Conservation (phyloP, 2,113 vertebrate genomes). For the Microtus montanus region DNA sequence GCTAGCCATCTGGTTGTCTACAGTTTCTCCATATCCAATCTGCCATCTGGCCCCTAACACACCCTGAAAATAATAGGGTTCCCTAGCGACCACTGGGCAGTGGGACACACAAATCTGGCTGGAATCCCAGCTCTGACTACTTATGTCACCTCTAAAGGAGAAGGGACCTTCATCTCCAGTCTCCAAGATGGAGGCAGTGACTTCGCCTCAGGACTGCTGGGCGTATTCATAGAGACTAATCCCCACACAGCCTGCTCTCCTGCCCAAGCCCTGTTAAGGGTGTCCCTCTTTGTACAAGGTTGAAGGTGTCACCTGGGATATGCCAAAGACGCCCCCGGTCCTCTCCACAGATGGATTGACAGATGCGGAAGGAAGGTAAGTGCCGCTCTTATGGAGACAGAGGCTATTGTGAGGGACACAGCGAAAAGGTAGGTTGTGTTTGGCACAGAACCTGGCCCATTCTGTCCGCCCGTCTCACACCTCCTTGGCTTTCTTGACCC, state of each 20-base stretch:
- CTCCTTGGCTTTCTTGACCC: neutral
- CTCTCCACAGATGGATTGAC: neutral
- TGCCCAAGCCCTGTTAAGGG: fast-evolving
- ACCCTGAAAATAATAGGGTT: constrained; percentile 17
- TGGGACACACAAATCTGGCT: neutral
- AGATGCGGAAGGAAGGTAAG: neutral
- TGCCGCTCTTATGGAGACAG: neutral
- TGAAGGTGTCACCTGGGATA: fast-evolving
- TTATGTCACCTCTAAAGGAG: fast-evolving
- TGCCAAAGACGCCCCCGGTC: fast-evolving
- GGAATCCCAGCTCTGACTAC: neutral
- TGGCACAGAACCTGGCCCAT: neutral
- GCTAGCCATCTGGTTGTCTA: neutral
- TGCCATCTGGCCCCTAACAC: neutral
- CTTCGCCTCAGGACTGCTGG: neutral
- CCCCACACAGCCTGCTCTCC: fast-evolving
- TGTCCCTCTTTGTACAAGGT: neutral
- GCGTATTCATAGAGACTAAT: neutral
- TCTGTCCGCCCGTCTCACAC: neutral
- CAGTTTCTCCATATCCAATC: neutral
- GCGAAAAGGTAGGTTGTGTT: neutral
- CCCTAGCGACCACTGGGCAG: neutral
- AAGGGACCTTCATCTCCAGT: neutral
- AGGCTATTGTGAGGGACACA: fast-evolving
- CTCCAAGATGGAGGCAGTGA: neutral